Evolutionary conservation across 2,888 invertebrate genomes (phyloP).

Genomic region (Drosophila flavopinicola): DNA sequence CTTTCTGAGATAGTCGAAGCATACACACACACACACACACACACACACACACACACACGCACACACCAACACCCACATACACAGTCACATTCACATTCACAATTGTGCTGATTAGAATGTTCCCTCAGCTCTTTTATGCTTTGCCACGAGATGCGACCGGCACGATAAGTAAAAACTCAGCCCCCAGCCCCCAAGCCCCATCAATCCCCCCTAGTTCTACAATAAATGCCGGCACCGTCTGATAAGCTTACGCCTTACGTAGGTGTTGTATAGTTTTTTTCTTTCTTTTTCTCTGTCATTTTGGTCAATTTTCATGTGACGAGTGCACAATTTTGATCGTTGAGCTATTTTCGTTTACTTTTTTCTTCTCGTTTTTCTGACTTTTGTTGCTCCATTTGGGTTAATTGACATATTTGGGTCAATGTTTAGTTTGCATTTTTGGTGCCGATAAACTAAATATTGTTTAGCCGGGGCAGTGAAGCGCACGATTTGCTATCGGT

Average conservation of each 20-base stretch:
- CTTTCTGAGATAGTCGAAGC: slow-evolving; percentile 59
- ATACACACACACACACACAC: slow-evolving; percentile 24
- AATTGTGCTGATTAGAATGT: slow-evolving; percentile 5
- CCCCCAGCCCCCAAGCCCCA: not conserved
- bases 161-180: slow-evolving; percentile 29
- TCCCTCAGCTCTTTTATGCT: slow-evolving; percentile 29
- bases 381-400: slow-evolving; percentile 57
- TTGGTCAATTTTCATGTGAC: slow-evolving; percentile 48
- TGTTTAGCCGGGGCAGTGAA: slow-evolving; percentile 19
- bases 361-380: slow-evolving; percentile 12
- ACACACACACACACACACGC: slow-evolving; percentile 1
- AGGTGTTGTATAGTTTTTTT: slow-evolving; percentile 11
- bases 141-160: slow-evolving; percentile 63
- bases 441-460: slow-evolving; percentile 36
- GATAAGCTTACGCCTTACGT: slow-evolving; percentile 47
- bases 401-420: slow-evolving; percentile 74
- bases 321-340: slow-evolving; percentile 61
- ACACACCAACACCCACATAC: slow-evolving; percentile 5
- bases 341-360: slow-evolving; percentile 30
- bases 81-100: slow-evolving; percentile 4
- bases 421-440: slow-evolving; percentile 72
- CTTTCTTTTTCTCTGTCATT: slow-evolving; percentile 14
- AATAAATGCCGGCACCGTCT: slow-evolving; percentile 40
- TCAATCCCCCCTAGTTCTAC: not conserved
- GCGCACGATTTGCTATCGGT: slow-evolving; percentile 19